These are phyloP conservation scores for Neomorphus geoffroyi DNA, from an alignment of 2,797 vertebrate species.

Conservation along the genomic window DNA sequence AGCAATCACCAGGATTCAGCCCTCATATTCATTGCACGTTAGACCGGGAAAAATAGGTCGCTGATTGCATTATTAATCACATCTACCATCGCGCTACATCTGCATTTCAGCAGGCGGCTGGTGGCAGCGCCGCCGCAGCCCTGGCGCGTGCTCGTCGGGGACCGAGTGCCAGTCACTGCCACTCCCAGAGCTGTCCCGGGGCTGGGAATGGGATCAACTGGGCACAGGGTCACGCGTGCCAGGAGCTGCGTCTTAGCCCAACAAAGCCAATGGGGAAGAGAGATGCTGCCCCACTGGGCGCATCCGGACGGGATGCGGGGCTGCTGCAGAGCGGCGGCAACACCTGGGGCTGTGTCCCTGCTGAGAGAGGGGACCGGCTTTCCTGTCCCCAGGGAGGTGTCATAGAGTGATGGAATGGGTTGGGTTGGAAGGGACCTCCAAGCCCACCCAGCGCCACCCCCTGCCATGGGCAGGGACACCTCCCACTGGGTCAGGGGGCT, in stretches of 20 bases:
- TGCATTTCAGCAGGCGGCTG: conserved; percentile 51
- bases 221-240: fast-evolving
- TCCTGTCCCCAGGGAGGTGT: neutral
- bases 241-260: fast-evolving
- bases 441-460: too few species aligned
- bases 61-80: conserved; percentile 72
- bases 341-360: fast-evolving
- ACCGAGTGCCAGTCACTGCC: fast-evolving
- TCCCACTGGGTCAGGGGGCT: too few species aligned
- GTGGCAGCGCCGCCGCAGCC: neutral
- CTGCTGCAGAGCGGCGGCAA: neutral
- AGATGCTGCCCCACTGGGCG: neutral
- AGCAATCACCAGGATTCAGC: conserved; percentile 68
- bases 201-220: fast-evolving
- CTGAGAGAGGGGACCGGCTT: neutral
- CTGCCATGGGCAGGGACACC: too few species aligned
- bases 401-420: too few species aligned
- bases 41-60: conserved; percentile 63
- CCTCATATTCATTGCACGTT: conserved; percentile 55
- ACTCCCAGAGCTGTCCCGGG: neutral
- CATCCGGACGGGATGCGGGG: neutral
- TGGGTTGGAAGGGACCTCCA: too few species aligned
- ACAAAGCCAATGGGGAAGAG: fast-evolving
- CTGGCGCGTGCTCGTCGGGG: neutral
- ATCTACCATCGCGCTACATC: conserved; percentile 17